Evolutionary conservation across 64 coral and sea anemone species (phyloP), one percentile per base, ranked within the genome.

Genomic region (Montipora efflorescens): DNA sequence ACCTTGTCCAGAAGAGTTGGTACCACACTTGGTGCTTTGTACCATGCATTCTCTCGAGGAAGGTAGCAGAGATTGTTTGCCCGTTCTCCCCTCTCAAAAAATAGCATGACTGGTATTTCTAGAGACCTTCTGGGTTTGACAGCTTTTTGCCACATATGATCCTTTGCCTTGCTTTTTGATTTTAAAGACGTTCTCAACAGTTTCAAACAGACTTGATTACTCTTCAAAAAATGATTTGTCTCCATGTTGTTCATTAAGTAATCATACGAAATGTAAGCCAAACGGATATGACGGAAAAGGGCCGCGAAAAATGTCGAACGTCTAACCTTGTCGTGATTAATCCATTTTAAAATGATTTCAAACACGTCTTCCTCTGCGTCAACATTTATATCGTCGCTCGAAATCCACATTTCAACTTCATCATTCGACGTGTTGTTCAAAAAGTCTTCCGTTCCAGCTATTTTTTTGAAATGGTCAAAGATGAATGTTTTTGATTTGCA

Each of bases 351-450:
- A 87, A 87, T 67, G 45, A 45, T 3, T 44, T 87, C 59, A 28
- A 61, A 87, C 2, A 87, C 62, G 19, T 49, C 67, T 19, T 87
- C 64, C 62, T 87, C 84, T 5, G 18, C 62, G 4, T 43, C 14
- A 10, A 87, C 47, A 46, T 48, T 67, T 13, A 70, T 74, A 3
- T 88, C 71, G n/a, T 88, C 85, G 45, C 68, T 88, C 47, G 85
- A 71, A 49, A 88, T 74, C 64, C 59, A 88, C 21, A 43, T 20
- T 55, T 88, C 21, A 47, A 88, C 46, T 48, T 48, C 67, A 9
- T 88, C 15, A 46, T 8, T 13, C n/a, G 59, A 64, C 12, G 75
- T 47, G 19, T 19, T 64, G 14, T 75, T 55, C n/a, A 45, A 52
- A 88, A 88, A 88, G 2, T 75, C 85, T 28, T 75, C 85, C 12